A percentile compares a stretch with the other conserved stretches of the same genome.
Evolutionary conservation across 2,888 invertebrate species (phyloP).

Genomic region (Caenorhabditis sp.): DNA sequence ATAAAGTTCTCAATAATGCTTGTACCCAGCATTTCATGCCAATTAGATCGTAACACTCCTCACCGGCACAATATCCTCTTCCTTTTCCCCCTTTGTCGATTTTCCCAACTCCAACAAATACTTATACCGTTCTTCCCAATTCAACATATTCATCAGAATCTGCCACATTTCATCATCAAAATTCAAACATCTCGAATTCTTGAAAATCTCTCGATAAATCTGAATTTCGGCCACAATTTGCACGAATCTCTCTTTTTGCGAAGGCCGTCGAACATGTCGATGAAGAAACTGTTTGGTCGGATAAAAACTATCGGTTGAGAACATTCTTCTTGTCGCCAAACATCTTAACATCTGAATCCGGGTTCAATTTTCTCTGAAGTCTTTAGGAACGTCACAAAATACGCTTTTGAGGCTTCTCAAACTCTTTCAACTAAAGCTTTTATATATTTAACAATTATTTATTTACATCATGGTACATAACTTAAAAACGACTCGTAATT

Average conservation of each 20-base stretch:
- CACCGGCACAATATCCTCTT: background rate
- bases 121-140: conserved; percentile 28
- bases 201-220: conserved; percentile 20
- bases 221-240: conserved; percentile 33
- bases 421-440: background rate
- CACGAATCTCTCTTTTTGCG: conserved; percentile 26
- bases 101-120: conserved; percentile 19
- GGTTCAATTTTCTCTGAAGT: background rate
- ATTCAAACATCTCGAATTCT: conserved; percentile 12
- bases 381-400: background rate
- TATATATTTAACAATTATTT: background rate
- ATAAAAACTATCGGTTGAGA: too few relatives aligned
- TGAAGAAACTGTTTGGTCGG: conserved; percentile 27
- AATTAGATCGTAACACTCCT: too few relatives aligned
- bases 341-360: too few relatives aligned
- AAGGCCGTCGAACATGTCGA: conserved; percentile 21
- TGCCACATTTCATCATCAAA: conserved; percentile 30
- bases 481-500: background rate
- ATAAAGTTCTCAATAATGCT: too few relatives aligned
- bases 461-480: background rate
- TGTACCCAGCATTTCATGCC: too few relatives aligned
- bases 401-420: background rate
- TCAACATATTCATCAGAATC: conserved; percentile 31
- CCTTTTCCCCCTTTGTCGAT: background rate
- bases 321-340: too few relatives aligned